Base-by-base conservation (phyloP, 2,113 vertebrate genomes). In the Lampris incognitus region DNA sequence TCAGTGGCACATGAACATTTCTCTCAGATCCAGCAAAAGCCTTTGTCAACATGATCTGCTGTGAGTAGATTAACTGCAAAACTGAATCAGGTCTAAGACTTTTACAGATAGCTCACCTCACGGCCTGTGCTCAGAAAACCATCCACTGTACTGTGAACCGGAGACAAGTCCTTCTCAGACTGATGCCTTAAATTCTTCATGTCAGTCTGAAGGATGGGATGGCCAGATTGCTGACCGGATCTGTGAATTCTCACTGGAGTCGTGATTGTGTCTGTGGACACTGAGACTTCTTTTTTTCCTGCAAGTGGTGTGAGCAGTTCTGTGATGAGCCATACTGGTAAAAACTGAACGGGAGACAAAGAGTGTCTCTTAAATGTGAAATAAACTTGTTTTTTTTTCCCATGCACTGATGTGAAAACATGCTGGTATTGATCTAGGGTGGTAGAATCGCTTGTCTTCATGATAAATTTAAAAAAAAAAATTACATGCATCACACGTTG, bases 231-330 rank as follows among this genome's bases (percentile, higher is more conserved):
- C 74, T 51, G 57, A 4, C 54, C 74, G 61, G 49, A 88, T 81
- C 65, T 89, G 89, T 58, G 10, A 88, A 74, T 76, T 87, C 84
- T 89, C 89, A 60, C 76, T 0, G 57, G 76, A 85, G 78, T 76
- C 84, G 86, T 77, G 89, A 87, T 79, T 83, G 48, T 79, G 72
- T 81, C 56, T 76, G 73, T 57, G 56, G 69, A 60, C n/a, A 46
- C 41, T 44, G 61, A 48, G 13, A 13, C 5, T 68, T 50, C 80
- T 60, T 9, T 46, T 59, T 9, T 60, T 67, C 65, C 37, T 0
- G 70, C 76, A 66, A 85, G 81, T 70, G 81, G 86, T 85, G 66
- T 10, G 54, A 75, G 73, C 52, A 24, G 36, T 61, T 69, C 48
- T 52, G 24, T 24, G 24, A 59, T 44, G 48, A 56, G 44, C 69